phyloP scores from a whole-genome alignment of 2,113 vertebrate species.

The Syngnathus typhle region DNA sequence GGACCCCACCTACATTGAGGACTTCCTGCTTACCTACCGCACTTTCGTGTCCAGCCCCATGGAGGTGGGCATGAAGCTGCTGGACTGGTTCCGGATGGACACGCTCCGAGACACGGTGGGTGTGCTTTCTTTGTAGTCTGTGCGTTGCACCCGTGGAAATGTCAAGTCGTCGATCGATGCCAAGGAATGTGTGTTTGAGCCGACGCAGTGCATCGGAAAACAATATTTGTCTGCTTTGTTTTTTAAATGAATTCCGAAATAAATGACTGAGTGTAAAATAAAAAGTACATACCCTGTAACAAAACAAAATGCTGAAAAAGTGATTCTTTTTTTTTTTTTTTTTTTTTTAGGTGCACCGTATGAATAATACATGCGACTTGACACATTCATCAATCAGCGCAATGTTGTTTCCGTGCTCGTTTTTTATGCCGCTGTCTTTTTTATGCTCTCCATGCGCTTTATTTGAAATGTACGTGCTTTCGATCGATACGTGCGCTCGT shows the following conservation, averaged over 20 bases:
- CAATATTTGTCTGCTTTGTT: too few relatives aligned
- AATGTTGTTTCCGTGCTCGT: not conserved
- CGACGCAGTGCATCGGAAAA: too few relatives aligned
- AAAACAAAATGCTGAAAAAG: too few relatives aligned
- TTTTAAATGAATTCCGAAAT: too few relatives aligned
- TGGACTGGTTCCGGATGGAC: constrained; percentile 93
- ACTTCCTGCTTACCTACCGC: constrained; percentile 92
- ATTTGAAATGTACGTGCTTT: constrained; percentile 16
- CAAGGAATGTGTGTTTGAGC: too few relatives aligned
- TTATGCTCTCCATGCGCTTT: constrained; percentile 12
- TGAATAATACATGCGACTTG: not conserved
- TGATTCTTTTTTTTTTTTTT: too few relatives aligned
- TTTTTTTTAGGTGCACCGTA: too few relatives aligned
- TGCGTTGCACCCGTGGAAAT: constrained; percentile 48
- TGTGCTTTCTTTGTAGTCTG: not conserved
- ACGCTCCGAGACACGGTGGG: constrained; percentile 86
- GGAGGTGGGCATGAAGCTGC: constrained; percentile 87
- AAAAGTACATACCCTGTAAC: too few relatives aligned
- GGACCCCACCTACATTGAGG: constrained; percentile 96
- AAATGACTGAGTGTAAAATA: too few relatives aligned
- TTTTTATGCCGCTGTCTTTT: not conserved
- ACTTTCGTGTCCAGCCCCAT: constrained; percentile 90
- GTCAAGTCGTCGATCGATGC: too few relatives aligned
- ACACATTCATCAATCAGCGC: not conserved
- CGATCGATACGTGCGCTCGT: constrained; percentile 41